Evolutionary conservation across 2,797 vertebrate species (phyloP).

Genomic region (Pseudomugil tenellus): DNA sequence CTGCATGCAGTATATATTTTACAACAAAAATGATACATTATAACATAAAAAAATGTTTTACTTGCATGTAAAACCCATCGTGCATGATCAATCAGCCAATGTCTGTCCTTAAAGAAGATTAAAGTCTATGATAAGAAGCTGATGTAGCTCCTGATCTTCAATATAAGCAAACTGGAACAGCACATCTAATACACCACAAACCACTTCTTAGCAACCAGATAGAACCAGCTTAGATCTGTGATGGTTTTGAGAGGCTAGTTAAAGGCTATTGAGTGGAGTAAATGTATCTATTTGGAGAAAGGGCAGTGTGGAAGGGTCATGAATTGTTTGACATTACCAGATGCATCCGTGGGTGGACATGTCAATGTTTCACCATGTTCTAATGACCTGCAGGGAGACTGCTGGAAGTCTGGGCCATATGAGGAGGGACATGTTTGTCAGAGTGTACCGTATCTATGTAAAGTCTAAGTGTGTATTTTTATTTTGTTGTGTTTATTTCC

Average conservation of each 20-base stretch:
- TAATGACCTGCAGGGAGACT: slow-evolving; percentile 34
- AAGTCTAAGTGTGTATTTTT: background rate
- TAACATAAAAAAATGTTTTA: background rate
- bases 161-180: background rate
- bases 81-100: background rate
- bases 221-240: slow-evolving; percentile 15
- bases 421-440: background rate
- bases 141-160: background rate
- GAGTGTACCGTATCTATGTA: background rate
- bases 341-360: slow-evolving; percentile 37
- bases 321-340: slow-evolving; percentile 51
- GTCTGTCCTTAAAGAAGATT: slow-evolving; percentile 11
- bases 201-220: slow-evolving; percentile 21
- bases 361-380: slow-evolving; percentile 38
- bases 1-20: background rate
- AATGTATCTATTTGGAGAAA: slow-evolving; percentile 52
- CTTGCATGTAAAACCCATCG: slow-evolving; percentile 2
- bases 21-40: background rate
- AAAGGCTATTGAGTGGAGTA: slow-evolving; percentile 41
- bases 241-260: slow-evolving; percentile 37
- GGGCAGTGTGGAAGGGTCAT: slow-evolving; percentile 39
- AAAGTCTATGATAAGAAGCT: slow-evolving; percentile 14
- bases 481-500: slow-evolving; percentile 7
- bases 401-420: slow-evolving; percentile 26
- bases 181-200: slow-evolving; percentile 9